These are phyloP conservation scores for Phocides pigmalion DNA, from an alignment of 1,140 invertebrate genomes.

Conservation along the genomic window DNA sequence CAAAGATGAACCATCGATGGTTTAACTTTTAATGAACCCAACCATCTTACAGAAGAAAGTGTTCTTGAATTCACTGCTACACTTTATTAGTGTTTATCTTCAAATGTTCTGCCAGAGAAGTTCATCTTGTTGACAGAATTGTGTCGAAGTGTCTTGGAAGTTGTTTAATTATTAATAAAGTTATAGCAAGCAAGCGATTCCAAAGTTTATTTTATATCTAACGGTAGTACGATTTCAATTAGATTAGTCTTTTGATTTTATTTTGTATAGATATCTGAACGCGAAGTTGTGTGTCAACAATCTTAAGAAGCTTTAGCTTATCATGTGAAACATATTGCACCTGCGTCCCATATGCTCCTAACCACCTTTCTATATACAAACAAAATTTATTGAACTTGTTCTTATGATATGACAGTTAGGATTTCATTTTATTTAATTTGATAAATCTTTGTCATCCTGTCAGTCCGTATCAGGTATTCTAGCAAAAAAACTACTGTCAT, in stretches of 20 bases:
- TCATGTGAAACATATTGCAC: too few relatives aligned
- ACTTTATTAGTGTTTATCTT: constrained; percentile 17
- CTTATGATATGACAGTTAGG: too few relatives aligned
- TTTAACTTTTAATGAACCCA: constrained; percentile 53
- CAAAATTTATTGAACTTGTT: too few relatives aligned
- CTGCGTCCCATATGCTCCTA: too few relatives aligned
- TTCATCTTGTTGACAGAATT: constrained; percentile 3
- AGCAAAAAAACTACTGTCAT: not conserved
- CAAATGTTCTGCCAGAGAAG: constrained; percentile 7
- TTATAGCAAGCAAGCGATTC: too few relatives aligned
- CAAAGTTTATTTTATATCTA: too few relatives aligned
- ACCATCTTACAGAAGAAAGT: constrained; percentile 32
- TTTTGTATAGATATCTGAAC: too few relatives aligned
- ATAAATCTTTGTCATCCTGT: not conserved
- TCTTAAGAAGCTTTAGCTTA: too few relatives aligned
- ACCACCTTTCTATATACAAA: too few relatives aligned
- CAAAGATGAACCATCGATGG: constrained; percentile 36
- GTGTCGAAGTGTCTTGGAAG: not conserved
- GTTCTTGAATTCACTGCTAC: constrained; percentile 8
- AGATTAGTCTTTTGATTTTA: too few relatives aligned
- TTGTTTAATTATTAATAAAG: constrained; percentile 12
- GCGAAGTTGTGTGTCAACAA: too few relatives aligned
- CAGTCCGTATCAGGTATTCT: not conserved
- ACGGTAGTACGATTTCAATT: too few relatives aligned
- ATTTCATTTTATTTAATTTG: not conserved